Percentiles rank a stretch among this genome's conserved stretches.
These are phyloP conservation scores for Yasuhikotakia modesta DNA, from an alignment of 2,797 vertebrate species.

Conservation along the genomic window DNA sequence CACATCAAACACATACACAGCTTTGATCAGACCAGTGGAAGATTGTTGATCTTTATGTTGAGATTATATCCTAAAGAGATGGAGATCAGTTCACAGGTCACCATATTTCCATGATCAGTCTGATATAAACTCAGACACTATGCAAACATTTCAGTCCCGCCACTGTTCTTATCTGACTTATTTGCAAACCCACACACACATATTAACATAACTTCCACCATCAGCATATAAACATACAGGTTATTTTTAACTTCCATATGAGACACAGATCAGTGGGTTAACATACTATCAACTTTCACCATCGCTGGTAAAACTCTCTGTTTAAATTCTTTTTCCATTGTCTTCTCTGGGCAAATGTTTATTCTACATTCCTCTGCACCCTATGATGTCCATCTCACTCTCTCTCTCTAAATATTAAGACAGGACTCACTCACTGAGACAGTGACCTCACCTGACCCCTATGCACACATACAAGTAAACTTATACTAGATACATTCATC, in stretches of 20 bases:
- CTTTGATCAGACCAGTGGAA: constrained; percentile 13
- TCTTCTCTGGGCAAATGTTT: constrained; percentile 17
- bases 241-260: constrained; percentile 64
- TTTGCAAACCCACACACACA: constrained; percentile 36
- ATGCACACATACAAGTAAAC: constrained; percentile 10
- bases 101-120: constrained; percentile 48
- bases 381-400: constrained; percentile 30
- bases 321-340: constrained; percentile 22
- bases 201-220: constrained; percentile 46
- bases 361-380: constrained; percentile 42
- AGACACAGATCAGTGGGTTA: constrained; percentile 53
- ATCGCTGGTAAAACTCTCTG: constrained; percentile 40
- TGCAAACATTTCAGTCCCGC: constrained; percentile 49
- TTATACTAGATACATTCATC: background rate
- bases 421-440: constrained; percentile 11
- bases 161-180: constrained; percentile 45
- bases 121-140: constrained; percentile 49
- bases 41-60: background rate
- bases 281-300: constrained; percentile 42
- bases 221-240: constrained; percentile 30
- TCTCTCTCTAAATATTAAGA: constrained; percentile 25
- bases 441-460: constrained; percentile 48
- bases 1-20: background rate
- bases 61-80: background rate
- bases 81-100: constrained; percentile 28